Percentiles rank a stretch among this genome's conserved stretches.
Conservation (phyloP, 1,140 invertebrate genomes). For the Episyrphus balteatus region DNA sequence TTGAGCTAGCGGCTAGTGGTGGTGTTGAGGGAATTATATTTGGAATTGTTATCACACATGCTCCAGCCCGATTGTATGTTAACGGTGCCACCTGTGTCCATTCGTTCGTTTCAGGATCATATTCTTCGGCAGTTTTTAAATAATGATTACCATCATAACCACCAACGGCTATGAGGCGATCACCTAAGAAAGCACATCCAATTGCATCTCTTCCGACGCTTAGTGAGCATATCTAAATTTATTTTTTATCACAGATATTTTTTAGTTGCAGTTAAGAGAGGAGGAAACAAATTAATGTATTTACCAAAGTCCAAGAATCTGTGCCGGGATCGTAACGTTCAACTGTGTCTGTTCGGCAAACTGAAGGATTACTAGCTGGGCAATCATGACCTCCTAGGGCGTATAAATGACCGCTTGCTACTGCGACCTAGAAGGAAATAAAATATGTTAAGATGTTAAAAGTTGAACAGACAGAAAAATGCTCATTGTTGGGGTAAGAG, state of each 20-base stretch:
- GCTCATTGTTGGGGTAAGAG: too few species aligned
- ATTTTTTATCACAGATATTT: not conserved
- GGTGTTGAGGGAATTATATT: slow-evolving; percentile 31
- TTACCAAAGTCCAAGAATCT: slow-evolving; percentile 80
- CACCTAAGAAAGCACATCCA: slow-evolving; percentile 81
- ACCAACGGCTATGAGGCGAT: slow-evolving; percentile 79
- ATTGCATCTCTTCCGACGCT: slow-evolving; percentile 80
- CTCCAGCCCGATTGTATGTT: slow-evolving; percentile 69
- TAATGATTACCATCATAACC: slow-evolving; percentile 94
- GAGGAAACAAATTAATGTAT: not conserved
- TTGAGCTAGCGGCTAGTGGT: slow-evolving; percentile 25
- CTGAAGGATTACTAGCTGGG: slow-evolving; percentile 69
- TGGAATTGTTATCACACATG: slow-evolving; percentile 67
- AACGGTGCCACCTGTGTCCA: slow-evolving; percentile 70
- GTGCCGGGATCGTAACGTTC: slow-evolving; percentile 74
- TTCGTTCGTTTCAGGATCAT: slow-evolving; percentile 79
- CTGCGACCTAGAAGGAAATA: slow-evolving; percentile 46
- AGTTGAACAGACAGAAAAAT: too few species aligned
- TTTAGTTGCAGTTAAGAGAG: not conserved
- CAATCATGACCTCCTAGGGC: slow-evolving; percentile 84
- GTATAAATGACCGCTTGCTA: slow-evolving; percentile 71
- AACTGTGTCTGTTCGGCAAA: slow-evolving; percentile 76
- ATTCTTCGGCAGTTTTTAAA: slow-evolving; percentile 82
- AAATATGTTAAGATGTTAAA: not conserved
- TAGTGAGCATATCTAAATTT: slow-evolving; percentile 52